Evolutionary conservation across 2,113 vertebrate genomes (phyloP), one percentile per base, ranked within the genome.

Genomic region (Oreochromis spilurus): DNA sequence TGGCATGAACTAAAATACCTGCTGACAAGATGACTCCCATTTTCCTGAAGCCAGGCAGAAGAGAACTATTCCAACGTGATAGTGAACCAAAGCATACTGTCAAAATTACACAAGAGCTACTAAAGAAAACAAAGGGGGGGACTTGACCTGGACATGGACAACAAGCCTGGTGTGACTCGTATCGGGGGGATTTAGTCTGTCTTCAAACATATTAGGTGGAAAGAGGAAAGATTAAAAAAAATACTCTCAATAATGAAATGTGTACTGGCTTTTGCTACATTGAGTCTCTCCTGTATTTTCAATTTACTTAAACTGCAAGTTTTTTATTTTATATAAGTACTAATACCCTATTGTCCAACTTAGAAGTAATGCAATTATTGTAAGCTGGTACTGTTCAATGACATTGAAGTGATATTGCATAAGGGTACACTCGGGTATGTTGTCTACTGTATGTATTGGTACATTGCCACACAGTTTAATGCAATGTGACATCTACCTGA

Each of bases 401-500:
- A 52, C 72, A 52, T 2, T 77, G 45, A 52, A 34, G 72, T 77
- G 72, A 52, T 77, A 34, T 34, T 77, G 45, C 45, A 50, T 26
- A 52, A n/a, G 9, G 6, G 72, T 34, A 1, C 17, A 77, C 72
- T 77, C 26, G 17, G 17, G n/a, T 34, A 77, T 77, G 4, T 34
- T n/a, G 72, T 77, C 48, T n/a, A 0, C 72, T 77, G 26, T 77
- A 9, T 34, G 45, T 52, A 52, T 31, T 52, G 45, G 17, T 52
- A 16, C 36, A 48, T 36, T 53, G 13, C 48, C 50, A 65, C 24
- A 21, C 19, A 55, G 29, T 78, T 9, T 48, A 58, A 62, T 5
- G 7, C 83, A 34, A 14, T 5, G 29, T 52, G 84, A 94, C 87
- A 82, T 81, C 50, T 58, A 45, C 54, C 29, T 3, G 2, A 40